Evolutionary conservation across 37 sponge, comb jelly and placozoan genomes (phyloP).

Genomic region (Ephydatia muelleri): DNA sequence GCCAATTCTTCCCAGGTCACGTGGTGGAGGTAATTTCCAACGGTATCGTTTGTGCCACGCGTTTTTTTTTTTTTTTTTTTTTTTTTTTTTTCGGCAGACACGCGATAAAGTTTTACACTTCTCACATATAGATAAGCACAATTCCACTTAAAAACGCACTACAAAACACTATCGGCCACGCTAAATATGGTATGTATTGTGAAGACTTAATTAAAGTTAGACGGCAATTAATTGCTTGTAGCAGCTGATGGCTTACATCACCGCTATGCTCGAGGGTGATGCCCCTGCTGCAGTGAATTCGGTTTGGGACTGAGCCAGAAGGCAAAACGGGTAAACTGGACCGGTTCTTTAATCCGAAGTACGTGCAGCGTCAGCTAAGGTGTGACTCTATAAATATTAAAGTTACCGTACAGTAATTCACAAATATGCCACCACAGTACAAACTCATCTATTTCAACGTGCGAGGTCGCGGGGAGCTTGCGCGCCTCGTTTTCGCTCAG

Average conservation of each 20-base stretch:
- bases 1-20: neutral
- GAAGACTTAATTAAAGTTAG: no score
- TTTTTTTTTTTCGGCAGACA: neutral
- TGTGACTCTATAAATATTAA: neutral
- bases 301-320: no score
- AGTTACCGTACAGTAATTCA: neutral
- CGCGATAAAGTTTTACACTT: neutral
- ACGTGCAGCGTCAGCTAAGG: neutral
- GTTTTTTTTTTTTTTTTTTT: constrained; percentile 3
- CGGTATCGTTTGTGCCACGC: neutral
- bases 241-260: no score
- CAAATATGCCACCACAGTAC: constrained; percentile 22
- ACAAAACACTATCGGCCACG: neutral
- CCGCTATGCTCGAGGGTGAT: no score
- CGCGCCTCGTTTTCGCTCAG: constrained; percentile 45
- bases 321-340: no score
- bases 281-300: no score
- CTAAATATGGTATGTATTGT: no score
- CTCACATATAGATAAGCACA: neutral
- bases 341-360: no score
- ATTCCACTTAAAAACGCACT: neutral
- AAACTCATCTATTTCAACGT: constrained; percentile 57
- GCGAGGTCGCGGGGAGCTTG: constrained; percentile 44
- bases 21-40: constrained; percentile 1
- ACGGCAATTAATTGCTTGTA: no score